Base-by-base conservation (phyloP, 2,888 invertebrate species). In the Beris morrisii region DNA sequence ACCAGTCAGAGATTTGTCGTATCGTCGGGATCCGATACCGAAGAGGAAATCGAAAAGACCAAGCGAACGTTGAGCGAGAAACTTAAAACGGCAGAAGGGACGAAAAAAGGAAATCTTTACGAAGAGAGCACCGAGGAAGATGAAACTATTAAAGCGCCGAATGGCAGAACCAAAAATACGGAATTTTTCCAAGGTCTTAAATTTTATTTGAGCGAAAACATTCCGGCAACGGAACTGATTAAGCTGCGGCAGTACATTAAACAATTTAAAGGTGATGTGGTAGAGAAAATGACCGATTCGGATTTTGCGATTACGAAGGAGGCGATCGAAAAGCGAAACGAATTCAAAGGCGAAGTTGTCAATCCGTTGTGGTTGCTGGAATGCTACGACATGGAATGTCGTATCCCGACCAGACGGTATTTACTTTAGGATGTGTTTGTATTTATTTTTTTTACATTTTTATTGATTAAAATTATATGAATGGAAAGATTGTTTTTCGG, bases 91-190 rank as follows among this genome's bases (percentile, higher is more conserved):
- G 65, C 64, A 48, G 56, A 64, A 6, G 44, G 65, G 30, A 31
- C 54, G 5, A 22, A 30, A 7, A 31, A 7, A 12, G 72, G 48
- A 5, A 48, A 9, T 53, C 43, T 66, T n/a, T 79, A 71, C 66
- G 79, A 80, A n/a, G 69, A 69, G 0, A 74, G 74, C 61, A 79
- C 79, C 4, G 80, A 79, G 52, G 80, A 79, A 59, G 80, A 80
- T 67, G 78, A 79, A 22, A 64, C 9, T 15, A 52, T 64, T 5
- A 38, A 64, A 31, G 31, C 43, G n/a, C 31, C 53, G 5, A 13
- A 13, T 2, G 44, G 12, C 4, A 28, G 12, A 12, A 1, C 13
- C 3, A 22, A 32, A 11, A 15, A 9, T n/a, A 22, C 15, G 4
- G 15, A 59, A 7, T 70, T 73, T 52, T 75, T 73, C 46, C 67